Conservation (phyloP, 1,140 invertebrate species). For the Pachypsylla venusta region DNA sequence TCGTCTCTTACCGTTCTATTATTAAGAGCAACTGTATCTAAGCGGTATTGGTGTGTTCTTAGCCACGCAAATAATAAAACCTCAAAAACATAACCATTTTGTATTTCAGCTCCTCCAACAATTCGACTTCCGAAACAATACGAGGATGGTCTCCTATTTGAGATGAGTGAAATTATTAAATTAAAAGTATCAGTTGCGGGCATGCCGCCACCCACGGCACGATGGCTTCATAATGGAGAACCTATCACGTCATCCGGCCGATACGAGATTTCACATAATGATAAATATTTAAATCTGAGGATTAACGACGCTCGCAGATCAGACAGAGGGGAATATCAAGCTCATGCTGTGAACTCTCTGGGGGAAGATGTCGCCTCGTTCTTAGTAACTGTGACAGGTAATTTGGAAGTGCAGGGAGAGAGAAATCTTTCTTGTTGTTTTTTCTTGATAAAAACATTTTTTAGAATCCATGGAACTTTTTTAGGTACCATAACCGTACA, state of each 20-base stretch:
- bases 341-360: constrained; percentile 61
- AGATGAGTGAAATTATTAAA: constrained; percentile 71
- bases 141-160: constrained; percentile 74
- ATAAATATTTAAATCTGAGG: constrained; percentile 54
- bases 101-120: constrained; percentile 48
- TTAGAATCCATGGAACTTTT: no score
- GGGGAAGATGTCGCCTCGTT: constrained; percentile 67
- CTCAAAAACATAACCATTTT: no score
- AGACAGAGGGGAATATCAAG: constrained; percentile 74
- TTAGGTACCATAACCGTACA: no score
- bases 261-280: constrained; percentile 48
- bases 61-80: no score
- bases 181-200: constrained; percentile 81
- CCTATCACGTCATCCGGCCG: constrained; percentile 41
- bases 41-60: no score
- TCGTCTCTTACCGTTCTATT: no score
- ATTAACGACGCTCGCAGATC: constrained; percentile 50
- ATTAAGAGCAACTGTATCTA: no score
- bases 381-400: constrained; percentile 70
- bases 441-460: no score
- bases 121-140: constrained; percentile 63
- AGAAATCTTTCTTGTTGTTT: no score
- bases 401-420: no score
- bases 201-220: constrained; percentile 61
- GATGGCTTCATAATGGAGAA: constrained; percentile 78